A percentile compares a stretch with the other conserved stretches of the same genome.
phyloP scores from a whole-genome alignment of 2,797 vertebrate species.

The Gymnocypris eckloni region DNA sequence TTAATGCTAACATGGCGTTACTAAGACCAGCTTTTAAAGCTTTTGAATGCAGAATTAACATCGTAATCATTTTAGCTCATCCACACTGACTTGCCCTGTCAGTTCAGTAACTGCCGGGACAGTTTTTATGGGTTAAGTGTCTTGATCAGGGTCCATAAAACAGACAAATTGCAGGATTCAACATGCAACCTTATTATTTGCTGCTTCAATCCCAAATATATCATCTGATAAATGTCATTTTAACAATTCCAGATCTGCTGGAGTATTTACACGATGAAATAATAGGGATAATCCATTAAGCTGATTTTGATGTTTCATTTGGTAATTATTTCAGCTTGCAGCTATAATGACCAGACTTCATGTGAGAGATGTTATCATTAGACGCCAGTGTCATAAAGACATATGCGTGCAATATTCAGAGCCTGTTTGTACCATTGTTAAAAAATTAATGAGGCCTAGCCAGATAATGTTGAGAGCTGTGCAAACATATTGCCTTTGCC shows the following conservation, averaged over 20 bases:
- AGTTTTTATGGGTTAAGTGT: not conserved
- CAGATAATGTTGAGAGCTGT: slow-evolving; percentile 28
- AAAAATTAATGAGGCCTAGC: slow-evolving; percentile 49
- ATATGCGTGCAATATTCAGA: slow-evolving; percentile 43
- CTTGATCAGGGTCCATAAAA: not conserved
- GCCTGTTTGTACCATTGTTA: slow-evolving; percentile 44
- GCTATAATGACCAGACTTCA: slow-evolving; percentile 1
- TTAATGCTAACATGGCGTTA: not conserved
- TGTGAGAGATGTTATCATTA: slow-evolving; percentile 38
- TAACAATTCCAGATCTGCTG: slow-evolving; percentile 20
- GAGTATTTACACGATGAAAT: slow-evolving; percentile 22
- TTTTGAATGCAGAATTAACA: slow-evolving; percentile 3
- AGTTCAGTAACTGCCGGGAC: not conserved
- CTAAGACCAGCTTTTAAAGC: slow-evolving; percentile 12
- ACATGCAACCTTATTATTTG: not conserved
- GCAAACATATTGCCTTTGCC: slow-evolving; percentile 29
- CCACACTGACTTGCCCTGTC: not conserved
- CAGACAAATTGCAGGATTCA: not conserved
- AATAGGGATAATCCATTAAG: slow-evolving; percentile 36
- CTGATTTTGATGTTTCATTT: slow-evolving; percentile 18
- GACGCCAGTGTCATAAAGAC: slow-evolving; percentile 32
- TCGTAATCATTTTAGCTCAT: not conserved
- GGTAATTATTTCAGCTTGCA: slow-evolving; percentile 9
- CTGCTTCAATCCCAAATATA: not conserved
- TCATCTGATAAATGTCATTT: slow-evolving; percentile 12